These are phyloP conservation scores for Iselma pallidipennis DNA, from an alignment of 2,888 invertebrate species.

Conservation along the genomic window DNA sequence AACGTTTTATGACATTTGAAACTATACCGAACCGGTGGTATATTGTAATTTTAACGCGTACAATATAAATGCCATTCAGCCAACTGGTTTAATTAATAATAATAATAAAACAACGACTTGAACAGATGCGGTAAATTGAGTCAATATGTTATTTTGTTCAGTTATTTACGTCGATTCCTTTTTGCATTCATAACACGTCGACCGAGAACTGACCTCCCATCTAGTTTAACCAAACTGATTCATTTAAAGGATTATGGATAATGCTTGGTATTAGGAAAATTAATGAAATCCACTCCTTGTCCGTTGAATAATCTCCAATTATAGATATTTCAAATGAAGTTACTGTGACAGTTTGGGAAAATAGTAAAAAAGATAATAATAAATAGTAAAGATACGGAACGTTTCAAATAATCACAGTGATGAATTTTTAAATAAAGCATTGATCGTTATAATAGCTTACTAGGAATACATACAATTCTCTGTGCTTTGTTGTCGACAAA, in stretches of 20 bases:
- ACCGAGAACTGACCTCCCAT: slow-evolving; percentile 12
- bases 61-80: not conserved
- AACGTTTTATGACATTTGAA: not conserved
- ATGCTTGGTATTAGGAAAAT: slow-evolving; percentile 6
- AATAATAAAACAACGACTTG: not conserved
- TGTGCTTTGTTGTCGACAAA: not conserved
- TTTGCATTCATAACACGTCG: slow-evolving; percentile 15
- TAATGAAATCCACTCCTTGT: not conserved
- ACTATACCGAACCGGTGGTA: not conserved
- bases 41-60: not conserved
- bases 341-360: too few relatives aligned
- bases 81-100: slow-evolving; percentile 12
- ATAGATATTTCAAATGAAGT: not conserved
- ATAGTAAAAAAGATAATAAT: too few relatives aligned
- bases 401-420: not conserved
- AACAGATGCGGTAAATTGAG: slow-evolving; percentile 15
- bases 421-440: not conserved
- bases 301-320: not conserved
- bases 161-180: slow-evolving; percentile 15
- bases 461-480: not conserved
- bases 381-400: too few relatives aligned
- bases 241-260: slow-evolving; percentile 14
- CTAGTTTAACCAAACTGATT: slow-evolving; percentile 12
- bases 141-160: slow-evolving; percentile 17
- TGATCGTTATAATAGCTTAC: not conserved